Conservation (phyloP, 2,888 invertebrate species). For the Pseudanteris insignis region DNA sequence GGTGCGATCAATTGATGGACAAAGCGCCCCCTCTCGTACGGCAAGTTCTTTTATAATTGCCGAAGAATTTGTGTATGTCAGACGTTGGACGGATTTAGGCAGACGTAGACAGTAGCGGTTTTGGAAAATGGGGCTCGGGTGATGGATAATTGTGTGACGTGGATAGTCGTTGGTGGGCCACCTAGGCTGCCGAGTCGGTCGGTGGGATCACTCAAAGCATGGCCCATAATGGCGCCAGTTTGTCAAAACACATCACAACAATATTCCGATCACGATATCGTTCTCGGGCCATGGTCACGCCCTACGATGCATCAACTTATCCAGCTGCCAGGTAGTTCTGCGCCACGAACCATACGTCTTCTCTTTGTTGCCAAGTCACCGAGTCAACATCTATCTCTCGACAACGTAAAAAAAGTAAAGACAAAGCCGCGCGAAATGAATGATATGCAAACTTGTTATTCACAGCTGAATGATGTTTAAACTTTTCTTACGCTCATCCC, state of each 20-base stretch:
- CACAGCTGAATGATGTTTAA: slow-evolving; percentile 40
- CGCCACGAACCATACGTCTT: too few species aligned
- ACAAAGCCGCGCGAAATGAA: too few species aligned
- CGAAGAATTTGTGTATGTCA: slow-evolving; percentile 8
- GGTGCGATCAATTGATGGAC: slow-evolving; percentile 5
- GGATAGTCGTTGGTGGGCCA: slow-evolving; percentile 52
- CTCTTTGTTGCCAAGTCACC: slow-evolving; percentile 44
- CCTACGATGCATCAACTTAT: slow-evolving; percentile 60
- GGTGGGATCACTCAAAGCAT: slow-evolving; percentile 48
- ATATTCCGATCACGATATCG: slow-evolving; percentile 57
- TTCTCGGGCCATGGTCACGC: slow-evolving; percentile 57
- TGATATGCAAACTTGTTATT: slow-evolving; percentile 36
- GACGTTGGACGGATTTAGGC: slow-evolving; percentile 3
- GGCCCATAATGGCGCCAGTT: slow-evolving; percentile 64
- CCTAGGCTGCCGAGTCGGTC: slow-evolving; percentile 58
- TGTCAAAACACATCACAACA: slow-evolving; percentile 67
- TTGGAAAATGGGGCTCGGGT: slow-evolving; percentile 32
- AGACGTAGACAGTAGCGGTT: slow-evolving; percentile 37
- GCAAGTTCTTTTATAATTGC: slow-evolving; percentile 1
- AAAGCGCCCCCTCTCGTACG: not conserved
- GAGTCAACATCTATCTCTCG: slow-evolving; percentile 42
- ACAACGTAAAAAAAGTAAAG: slow-evolving; percentile 33
- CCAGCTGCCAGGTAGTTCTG: slow-evolving; percentile 28
- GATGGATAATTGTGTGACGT: slow-evolving; percentile 52
- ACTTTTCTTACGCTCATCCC: too few species aligned